These are phyloP conservation scores for Oophaga sylvatica DNA, from an alignment of 2,797 vertebrate species.

Conservation along the genomic window DNA sequence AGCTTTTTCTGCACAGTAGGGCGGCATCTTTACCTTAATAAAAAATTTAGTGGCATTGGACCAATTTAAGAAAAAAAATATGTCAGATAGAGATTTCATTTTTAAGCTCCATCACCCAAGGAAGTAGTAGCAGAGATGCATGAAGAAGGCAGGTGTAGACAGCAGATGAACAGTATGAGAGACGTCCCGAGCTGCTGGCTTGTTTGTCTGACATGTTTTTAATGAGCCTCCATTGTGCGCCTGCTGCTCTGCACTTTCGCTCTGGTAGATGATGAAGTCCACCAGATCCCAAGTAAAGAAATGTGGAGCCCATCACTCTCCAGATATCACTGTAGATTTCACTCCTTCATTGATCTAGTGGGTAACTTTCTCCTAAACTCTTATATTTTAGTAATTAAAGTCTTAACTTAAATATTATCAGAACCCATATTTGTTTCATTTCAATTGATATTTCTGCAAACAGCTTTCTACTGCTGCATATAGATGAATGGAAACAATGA, in stretches of 20 bases:
- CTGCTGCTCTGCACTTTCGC: constrained; percentile 56
- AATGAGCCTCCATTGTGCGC: constrained; percentile 58
- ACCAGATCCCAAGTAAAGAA: not conserved
- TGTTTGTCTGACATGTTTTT: constrained; percentile 53
- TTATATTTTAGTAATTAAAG: not conserved
- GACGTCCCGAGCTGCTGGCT: constrained; percentile 19
- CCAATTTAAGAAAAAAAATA: constrained; percentile 68
- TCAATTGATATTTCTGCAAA: not conserved
- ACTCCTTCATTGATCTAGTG: not conserved
- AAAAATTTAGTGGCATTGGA: constrained; percentile 76
- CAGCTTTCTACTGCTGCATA: not conserved
- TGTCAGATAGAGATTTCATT: constrained; percentile 67
- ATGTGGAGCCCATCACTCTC: not conserved
- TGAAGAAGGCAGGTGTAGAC: constrained; percentile 27
- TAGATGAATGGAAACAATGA: not conserved
- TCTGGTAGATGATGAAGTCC: constrained; percentile 20
- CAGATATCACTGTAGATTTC: not conserved
- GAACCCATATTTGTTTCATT: not conserved
- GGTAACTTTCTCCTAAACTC: not conserved
- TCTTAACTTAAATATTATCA: not conserved
- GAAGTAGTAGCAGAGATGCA: constrained; percentile 52
- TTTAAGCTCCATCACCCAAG: constrained; percentile 57
- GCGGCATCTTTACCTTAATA: constrained; percentile 72
- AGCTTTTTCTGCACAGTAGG: constrained; percentile 75
- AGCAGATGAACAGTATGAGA: constrained; percentile 38